These are phyloP conservation scores for Condylura cristata DNA, from an alignment of 2,113 vertebrate genomes.

Conservation along the genomic window DNA sequence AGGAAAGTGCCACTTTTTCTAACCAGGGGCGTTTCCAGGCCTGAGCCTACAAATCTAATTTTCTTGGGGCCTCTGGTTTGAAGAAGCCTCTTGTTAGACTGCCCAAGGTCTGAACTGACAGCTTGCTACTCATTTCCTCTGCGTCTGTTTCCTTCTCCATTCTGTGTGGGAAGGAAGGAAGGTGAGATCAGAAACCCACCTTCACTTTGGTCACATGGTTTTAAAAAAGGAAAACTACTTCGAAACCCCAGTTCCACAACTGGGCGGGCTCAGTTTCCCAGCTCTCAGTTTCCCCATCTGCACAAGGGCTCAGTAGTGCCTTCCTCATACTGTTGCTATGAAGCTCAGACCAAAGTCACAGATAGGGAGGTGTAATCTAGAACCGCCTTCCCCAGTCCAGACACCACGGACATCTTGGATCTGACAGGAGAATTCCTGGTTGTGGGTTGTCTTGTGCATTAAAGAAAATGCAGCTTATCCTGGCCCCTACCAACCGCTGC, in stretches of 20 bases:
- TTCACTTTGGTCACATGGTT: too few species aligned
- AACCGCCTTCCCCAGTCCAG: background rate
- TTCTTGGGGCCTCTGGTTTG: background rate
- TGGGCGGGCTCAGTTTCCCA: background rate
- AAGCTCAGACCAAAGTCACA: background rate
- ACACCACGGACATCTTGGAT: background rate
- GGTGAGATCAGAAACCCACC: background rate
- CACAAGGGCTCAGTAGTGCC: background rate
- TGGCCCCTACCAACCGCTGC: background rate
- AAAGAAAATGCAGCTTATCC: too few species aligned
- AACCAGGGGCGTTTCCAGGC: too few species aligned
- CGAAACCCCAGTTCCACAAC: accelerated
- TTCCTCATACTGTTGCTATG: background rate
- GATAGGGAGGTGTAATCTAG: background rate
- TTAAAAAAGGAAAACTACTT: too few species aligned
- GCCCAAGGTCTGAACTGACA: background rate
- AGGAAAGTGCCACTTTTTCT: too few species aligned
- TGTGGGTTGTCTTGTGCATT: background rate
- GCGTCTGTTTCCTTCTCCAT: background rate
- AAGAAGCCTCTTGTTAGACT: background rate
- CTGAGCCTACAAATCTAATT: background rate
- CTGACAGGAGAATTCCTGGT: background rate
- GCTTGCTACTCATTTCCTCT: background rate
- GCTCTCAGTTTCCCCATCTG: background rate
- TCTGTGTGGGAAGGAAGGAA: background rate